phyloP scores from a whole-genome alignment of 2,888 invertebrate genomes.

The Branchellion lobata region DNA sequence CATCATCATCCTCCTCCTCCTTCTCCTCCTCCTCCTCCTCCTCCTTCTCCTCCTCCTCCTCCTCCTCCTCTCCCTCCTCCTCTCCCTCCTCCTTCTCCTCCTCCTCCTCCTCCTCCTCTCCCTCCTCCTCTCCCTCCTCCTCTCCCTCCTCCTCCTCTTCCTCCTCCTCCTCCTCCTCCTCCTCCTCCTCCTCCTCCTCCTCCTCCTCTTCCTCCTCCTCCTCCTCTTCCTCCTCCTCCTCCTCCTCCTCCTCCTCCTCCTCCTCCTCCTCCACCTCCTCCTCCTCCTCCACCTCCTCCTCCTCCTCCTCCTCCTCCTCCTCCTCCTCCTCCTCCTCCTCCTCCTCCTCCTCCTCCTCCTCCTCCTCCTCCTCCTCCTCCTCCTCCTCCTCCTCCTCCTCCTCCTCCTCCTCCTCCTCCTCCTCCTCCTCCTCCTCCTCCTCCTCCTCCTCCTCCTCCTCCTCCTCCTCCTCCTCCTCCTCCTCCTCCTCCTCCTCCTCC shows the following conservation, averaged over 20 bases:
- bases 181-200: neutral
- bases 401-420: neutral
- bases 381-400: neutral
- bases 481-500: slow-evolving; percentile 3
- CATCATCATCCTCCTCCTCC: neutral
- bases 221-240: too few species aligned
- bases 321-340: neutral
- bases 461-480: neutral
- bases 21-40: neutral
- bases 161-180: neutral
- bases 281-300: neutral
- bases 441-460: neutral
- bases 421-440: too few species aligned
- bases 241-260: too few species aligned
- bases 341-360: neutral
- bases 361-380: neutral
- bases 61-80: neutral
- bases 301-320: neutral
- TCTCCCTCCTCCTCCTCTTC: neutral
- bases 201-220: too few species aligned
- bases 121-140: neutral
- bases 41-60: neutral
- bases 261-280: too few species aligned
- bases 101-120: neutral
- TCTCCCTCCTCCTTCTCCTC: neutral